Conservation (phyloP, 2,113 vertebrate species). For the Alligator mississippiensis region DNA sequence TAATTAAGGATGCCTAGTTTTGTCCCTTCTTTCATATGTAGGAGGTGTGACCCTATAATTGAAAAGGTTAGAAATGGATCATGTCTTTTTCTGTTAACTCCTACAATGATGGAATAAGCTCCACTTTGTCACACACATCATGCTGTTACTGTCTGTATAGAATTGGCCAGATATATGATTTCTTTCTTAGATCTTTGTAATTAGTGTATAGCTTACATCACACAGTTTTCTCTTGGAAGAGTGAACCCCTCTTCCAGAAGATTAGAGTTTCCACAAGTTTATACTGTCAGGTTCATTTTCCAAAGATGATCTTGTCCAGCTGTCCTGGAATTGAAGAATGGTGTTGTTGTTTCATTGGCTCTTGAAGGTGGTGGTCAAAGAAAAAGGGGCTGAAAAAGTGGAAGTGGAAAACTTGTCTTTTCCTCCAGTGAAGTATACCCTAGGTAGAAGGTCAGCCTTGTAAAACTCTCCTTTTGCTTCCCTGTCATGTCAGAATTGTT, state of each 20-base stretch:
- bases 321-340: neutral
- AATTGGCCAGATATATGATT: neutral
- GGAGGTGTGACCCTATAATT: too few species aligned
- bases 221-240: neutral
- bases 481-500: neutral
- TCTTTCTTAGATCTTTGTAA: neutral
- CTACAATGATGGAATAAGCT: neutral
- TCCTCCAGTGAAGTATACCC: neutral
- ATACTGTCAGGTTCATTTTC: neutral
- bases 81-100: neutral
- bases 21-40: neutral
- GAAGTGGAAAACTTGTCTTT: neutral
- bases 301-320: neutral
- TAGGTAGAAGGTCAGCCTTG: neutral
- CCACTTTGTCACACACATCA: neutral
- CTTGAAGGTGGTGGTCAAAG: neutral
- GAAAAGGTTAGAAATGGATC: neutral
- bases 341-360: neutral
- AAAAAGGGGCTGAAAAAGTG: neutral
- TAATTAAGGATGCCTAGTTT: neutral
- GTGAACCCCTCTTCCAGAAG: neutral
- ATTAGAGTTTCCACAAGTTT: neutral
- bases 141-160: neutral
- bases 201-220: neutral
- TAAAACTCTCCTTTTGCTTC: neutral